Base-by-base conservation (phyloP, 1,140 invertebrate genomes). In the Cheumatopsyche charites region DNA sequence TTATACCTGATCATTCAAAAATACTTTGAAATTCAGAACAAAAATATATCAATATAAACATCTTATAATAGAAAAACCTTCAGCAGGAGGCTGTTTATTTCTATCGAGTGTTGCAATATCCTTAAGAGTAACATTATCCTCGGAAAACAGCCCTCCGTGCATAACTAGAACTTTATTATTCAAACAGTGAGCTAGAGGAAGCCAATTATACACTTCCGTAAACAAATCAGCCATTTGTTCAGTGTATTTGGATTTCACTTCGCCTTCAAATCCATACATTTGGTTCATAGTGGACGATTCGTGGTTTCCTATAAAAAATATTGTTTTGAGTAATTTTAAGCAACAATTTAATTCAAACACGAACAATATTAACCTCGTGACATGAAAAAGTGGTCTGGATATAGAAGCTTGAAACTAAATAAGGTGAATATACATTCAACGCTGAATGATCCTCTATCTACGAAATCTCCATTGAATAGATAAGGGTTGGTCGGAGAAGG, bases 251-350 rank as follows among this genome's bases (percentile, higher is more conserved):
- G 93, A 89, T 78, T 95, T 96, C 0, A 99, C 97, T 87, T 99
- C 97, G 1, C 97, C 97, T 77, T 97, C 93, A 86, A 99, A 99
- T 17, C 97, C 97, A 83, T 99, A 99, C 92, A 99, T 98, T 84
- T 98, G 95, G 85, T 99, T 99, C 97, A 99, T 99, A 13, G 93
- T 97, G 19, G 92, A 88, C 78, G 94, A 98, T 81, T 99, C 98
- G 82, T 99, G 98, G 83, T 99, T 99, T 36, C 97, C 95, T 96
- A 80, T 12, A 84, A 84, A 77, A n/a, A n/a, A 36, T 36, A 9
- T 36, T 36, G 3, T 36, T 36, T 36, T 36, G 9, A 65, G 77
- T 36, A 3, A 36, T 36, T 36, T 36, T 4, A 36, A 72, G 5
- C 4, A 49, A 49, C 3, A 49, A 49, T 9, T 36, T 36, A 36